phyloP scores from a whole-genome alignment of 1,140 invertebrate species.

The Steinernema khuongi region DNA sequence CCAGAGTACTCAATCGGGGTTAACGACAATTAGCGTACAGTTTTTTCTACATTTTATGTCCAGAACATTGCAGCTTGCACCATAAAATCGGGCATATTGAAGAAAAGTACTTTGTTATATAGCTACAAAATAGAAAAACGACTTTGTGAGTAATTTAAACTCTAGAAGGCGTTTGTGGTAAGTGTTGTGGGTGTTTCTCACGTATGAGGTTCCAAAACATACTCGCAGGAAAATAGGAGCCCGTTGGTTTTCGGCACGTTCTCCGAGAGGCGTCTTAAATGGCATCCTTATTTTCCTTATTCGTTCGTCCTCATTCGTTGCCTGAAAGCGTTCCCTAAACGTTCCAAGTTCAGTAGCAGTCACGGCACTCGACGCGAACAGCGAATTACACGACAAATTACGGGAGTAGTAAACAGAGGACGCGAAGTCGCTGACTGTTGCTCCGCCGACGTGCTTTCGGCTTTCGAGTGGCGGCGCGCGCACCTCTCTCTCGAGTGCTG shows the following conservation, averaged over 20 bases:
- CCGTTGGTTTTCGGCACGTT: conserved; percentile 45
- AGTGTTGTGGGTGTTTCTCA: not conserved
- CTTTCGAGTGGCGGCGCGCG: conserved; percentile 1
- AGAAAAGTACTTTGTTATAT: conserved; percentile 12
- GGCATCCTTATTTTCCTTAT: conserved; percentile 38
- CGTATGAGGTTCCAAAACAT: not conserved
- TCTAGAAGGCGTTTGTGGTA: too few relatives aligned
- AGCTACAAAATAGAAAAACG: conserved; percentile 15
- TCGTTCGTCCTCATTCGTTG: conserved; percentile 15
- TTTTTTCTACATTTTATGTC: too few relatives aligned
- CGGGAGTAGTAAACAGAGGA: not conserved
- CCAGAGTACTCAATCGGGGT: too few relatives aligned
- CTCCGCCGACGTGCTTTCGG: not conserved
- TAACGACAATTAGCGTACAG: too few relatives aligned
- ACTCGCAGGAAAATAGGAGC: conserved; percentile 51
- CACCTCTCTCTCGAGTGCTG: not conserved
- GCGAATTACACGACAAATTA: conserved; percentile 2
- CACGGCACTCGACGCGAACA: not conserved
- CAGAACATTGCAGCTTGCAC: too few relatives aligned
- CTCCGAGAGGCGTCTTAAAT: conserved; percentile 50
- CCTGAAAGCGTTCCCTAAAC: not conserved
- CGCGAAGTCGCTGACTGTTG: not conserved
- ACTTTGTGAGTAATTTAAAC: not conserved
- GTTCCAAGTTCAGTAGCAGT: not conserved
- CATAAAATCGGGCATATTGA: too few relatives aligned